Conservation (phyloP, 2,888 invertebrate genomes). For the Xylocampa areola region DNA sequence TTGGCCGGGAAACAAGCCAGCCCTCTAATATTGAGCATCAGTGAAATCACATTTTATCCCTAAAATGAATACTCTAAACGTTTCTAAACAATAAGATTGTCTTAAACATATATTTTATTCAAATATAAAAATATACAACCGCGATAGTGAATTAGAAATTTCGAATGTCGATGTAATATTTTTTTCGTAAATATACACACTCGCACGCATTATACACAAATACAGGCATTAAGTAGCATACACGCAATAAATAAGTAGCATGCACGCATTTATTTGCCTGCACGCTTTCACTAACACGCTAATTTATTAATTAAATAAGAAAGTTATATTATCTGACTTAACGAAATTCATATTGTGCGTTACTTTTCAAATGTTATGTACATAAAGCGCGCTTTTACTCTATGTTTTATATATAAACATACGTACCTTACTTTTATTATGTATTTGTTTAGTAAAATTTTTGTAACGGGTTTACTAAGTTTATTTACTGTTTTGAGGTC, state of each 20-base stretch:
- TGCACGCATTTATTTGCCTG: not conserved
- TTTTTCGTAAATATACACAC: not conserved
- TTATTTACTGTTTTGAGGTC: no score
- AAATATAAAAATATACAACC: conserved; percentile 40
- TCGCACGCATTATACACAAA: not conserved
- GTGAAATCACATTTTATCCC: no score
- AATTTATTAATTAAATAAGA: not conserved
- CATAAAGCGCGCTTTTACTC: conserved; percentile 62
- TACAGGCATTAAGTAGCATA: not conserved
- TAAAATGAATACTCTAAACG: no score
- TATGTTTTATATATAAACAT: not conserved
- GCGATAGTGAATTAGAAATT: conserved; percentile 36
- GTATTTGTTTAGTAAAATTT: no score
- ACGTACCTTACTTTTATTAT: no score
- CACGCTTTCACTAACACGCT: no score
- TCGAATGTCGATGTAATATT: not conserved
- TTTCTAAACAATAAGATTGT: no score
- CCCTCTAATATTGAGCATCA: no score
- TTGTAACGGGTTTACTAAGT: no score
- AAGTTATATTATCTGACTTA: not conserved
- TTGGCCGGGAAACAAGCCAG: no score
- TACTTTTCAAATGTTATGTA: conserved; percentile 57
- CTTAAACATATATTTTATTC: not conserved
- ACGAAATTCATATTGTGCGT: conserved; percentile 59
- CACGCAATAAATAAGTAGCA: not conserved